phyloP scores from a whole-genome alignment of 2,888 invertebrate species.

The Brenthis hecate region DNA sequence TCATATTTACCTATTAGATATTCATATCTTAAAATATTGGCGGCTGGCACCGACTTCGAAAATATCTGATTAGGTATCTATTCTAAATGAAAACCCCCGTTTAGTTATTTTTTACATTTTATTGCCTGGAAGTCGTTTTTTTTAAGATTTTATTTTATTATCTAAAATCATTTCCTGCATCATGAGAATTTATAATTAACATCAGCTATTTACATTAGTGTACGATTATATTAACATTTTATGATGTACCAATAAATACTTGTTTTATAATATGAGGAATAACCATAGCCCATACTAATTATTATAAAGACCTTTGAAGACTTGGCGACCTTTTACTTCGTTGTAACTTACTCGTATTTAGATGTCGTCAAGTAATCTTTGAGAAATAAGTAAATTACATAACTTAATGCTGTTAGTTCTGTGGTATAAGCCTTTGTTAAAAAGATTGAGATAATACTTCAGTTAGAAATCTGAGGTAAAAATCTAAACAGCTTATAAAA shows the following conservation, averaged over 20 bases:
- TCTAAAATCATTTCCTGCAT: too few relatives aligned
- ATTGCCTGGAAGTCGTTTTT: too few relatives aligned
- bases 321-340: constrained; percentile 14
- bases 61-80: too few relatives aligned
- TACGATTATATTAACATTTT: neutral
- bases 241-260: neutral
- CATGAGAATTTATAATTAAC: neutral
- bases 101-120: too few relatives aligned
- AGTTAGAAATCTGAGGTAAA: neutral
- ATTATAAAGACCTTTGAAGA: constrained; percentile 10
- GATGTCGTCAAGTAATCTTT: neutral
- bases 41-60: too few relatives aligned
- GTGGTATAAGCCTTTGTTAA: neutral
- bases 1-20: too few relatives aligned
- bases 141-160: too few relatives aligned
- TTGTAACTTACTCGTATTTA: neutral
- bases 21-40: too few relatives aligned
- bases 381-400: neutral
- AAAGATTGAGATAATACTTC: neutral
- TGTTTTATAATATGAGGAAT: neutral
- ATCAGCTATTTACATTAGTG: neutral
- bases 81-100: too few relatives aligned
- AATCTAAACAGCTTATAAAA: neutral
- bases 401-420: neutral
- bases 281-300: neutral